Conservation (phyloP, 2,888 invertebrate species). For the Sepiola atlantica region DNA sequence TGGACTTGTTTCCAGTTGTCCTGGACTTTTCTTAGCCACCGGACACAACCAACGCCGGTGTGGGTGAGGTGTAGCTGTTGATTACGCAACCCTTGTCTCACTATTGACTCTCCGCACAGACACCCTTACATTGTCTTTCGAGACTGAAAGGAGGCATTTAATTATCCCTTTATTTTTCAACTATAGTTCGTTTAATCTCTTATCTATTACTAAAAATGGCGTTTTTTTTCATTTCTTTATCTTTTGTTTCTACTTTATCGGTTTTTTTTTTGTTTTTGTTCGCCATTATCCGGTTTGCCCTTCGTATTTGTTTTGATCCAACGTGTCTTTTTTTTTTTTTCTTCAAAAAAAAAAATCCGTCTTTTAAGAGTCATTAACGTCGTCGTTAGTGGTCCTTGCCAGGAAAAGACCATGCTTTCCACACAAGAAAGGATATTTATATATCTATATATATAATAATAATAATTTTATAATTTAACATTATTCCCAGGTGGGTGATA, state of each 20-base stretch:
- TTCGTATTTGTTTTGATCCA: background rate
- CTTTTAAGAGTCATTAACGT: no score
- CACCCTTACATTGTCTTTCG: no score
- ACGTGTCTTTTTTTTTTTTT: background rate
- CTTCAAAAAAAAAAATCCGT: no score
- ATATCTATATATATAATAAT: no score
- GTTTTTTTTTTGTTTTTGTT: background rate
- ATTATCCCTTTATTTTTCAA: background rate
- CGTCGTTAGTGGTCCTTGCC: background rate
- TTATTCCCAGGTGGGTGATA: background rate
- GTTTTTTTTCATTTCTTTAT: background rate
- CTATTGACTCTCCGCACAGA: no score
- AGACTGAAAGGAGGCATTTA: no score
- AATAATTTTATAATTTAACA: background rate
- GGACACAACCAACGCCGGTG: no score
- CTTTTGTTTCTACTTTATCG: background rate
- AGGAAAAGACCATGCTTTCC: background rate
- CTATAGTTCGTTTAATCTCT: background rate
- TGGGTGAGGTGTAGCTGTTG: no score
- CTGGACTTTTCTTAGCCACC: no score
- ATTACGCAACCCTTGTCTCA: no score
- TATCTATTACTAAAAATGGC: no score
- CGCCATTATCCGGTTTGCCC: background rate
- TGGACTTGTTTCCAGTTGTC: no score
- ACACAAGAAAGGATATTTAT: background rate